Base-by-base conservation (phyloP, 1,140 invertebrate genomes). In the Platyura marginata region DNA sequence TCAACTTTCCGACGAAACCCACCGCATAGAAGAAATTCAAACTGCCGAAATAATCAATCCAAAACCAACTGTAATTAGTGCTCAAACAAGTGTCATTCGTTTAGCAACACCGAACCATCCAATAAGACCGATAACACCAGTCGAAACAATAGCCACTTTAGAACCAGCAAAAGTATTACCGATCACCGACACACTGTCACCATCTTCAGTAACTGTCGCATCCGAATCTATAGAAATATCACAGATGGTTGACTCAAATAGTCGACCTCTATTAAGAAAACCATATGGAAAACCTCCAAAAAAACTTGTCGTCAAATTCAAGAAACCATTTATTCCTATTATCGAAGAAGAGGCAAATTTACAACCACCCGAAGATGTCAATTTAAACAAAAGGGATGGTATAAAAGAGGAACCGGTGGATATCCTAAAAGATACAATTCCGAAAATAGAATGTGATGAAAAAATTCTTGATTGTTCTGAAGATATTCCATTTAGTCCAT, bases 201-300 rank as follows among this genome's bases (percentile, higher is more conserved):
- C 50, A 1, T 47, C 47, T 8, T 49, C 53, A 1, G 56, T 54
- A 0, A 54, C 54, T 3, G 51, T 51, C 34, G 44, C 41, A 6
- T 50, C 47, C 11, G 50, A 46, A 15, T 42, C 37, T 15, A 39
- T 44, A 21, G 15, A 46, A 21, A 44, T 41, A 13, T 44, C 49
- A n/a, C n/a, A n/a, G n/a, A n/a, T n/a, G n/a, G n/a, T n/a, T n/a
- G n/a, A n/a, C n/a, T n/a, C n/a, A 45, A 39, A 10, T n/a, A n/a
- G n/a, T n/a, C 5, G 18, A 22, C 9, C 18, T 18, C 10, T 29
- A 13, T 6, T 29, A 22, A 41, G 25, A 41, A n/a, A 11, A 11
- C 33, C 13, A 13, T 36, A n/a, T 34, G 10, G 4, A n/a, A 45
- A 45, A 16, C 22, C 25, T 21, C 41, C 35, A 6, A 46, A 45